Percentiles rank a stretch among this genome's conserved stretches.
phyloP scores from a whole-genome alignment of 2,797 vertebrate genomes.

The Gymnopithys bicolor region DNA sequence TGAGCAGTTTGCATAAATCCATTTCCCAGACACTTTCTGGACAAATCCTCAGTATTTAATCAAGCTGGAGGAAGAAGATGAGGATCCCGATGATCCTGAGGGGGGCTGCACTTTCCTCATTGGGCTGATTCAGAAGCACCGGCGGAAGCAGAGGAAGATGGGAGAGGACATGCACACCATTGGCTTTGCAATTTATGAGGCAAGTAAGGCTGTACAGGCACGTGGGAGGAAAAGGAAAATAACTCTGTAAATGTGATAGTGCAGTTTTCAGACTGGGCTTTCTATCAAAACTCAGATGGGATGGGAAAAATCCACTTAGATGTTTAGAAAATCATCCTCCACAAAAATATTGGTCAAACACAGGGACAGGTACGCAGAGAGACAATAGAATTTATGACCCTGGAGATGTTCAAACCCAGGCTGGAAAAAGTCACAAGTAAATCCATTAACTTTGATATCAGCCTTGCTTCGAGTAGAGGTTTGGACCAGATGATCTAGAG shows the following conservation, averaged over 20 bases:
- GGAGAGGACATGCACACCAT: conserved; percentile 87
- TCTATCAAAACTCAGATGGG: neutral
- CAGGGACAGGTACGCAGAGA: neutral
- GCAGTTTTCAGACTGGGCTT: neutral
- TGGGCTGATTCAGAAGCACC: conserved; percentile 88
- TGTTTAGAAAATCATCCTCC: neutral
- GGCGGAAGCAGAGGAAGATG: conserved; percentile 79
- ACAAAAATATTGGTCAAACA: neutral
- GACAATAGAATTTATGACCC: neutral
- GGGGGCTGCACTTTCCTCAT: conserved; percentile 83
- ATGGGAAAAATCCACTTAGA: neutral
- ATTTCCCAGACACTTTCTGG: conserved; percentile 83
- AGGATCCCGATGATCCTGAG: conserved; percentile 81
- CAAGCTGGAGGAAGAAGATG: conserved; percentile 85
- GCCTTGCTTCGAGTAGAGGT: neutral
- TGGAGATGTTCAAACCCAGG: neutral
- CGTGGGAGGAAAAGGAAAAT: neutral
- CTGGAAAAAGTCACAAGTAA: neutral
- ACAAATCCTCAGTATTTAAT: conserved; percentile 86
- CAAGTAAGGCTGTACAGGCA: neutral
- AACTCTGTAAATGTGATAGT: fast-evolving
- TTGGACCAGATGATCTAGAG: neutral
- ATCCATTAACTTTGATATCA: neutral
- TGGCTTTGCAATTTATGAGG: conserved; percentile 86
- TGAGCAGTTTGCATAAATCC: neutral